Base-by-base conservation (phyloP, 2,113 vertebrate species). In the Genyomyrus donnyi region DNA sequence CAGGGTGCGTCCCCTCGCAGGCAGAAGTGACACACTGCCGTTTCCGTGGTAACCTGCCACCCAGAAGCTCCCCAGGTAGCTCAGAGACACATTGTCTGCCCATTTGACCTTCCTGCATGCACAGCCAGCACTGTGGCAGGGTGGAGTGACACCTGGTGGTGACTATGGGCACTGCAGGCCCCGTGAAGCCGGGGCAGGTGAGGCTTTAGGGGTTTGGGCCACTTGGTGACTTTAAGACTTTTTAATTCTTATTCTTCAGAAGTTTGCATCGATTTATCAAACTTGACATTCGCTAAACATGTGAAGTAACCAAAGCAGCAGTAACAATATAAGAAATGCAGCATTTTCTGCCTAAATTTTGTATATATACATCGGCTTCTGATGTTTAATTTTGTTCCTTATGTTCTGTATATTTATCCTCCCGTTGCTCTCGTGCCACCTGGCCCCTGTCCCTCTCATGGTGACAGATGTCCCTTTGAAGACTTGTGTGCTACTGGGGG, bases 81-180 rank as follows among this genome's bases (percentile, higher is more conserved):
- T 94, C 95, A 95, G 94, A 95, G 93, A 94, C 91, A 89, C 94
- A 94, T 92, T 91, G 92, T 94, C 94, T 92, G 94, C 94, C 93
- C 93, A 91, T 91, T 90, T 94, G 94, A 95, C 94, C 95, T 95
- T 94, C 93, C 93, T 93, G 90, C 90, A 87, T 86, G 90, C 9
- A 85, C 62, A 91, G 84, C n/a, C 88, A 89, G 85, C 62, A n/a
- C 19, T 35, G 19, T 52, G 50, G 84, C 87, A 90, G 91, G 92
- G 91, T 92, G 92, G 91, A 92, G 93, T 94, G 94, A 92, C 86
- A 85, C 91, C 91, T 89, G 92, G 94, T 95, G 90, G 92, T 94
- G 95, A 94, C 27, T 58, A n/a, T 50, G 5, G 19, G 84, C 17
- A 66, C 27, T 21, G 15, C 84, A 70, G 39, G 70, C 74, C 35